Conservation (phyloP, 2,113 vertebrate species). For the Brachirus orientalis region DNA sequence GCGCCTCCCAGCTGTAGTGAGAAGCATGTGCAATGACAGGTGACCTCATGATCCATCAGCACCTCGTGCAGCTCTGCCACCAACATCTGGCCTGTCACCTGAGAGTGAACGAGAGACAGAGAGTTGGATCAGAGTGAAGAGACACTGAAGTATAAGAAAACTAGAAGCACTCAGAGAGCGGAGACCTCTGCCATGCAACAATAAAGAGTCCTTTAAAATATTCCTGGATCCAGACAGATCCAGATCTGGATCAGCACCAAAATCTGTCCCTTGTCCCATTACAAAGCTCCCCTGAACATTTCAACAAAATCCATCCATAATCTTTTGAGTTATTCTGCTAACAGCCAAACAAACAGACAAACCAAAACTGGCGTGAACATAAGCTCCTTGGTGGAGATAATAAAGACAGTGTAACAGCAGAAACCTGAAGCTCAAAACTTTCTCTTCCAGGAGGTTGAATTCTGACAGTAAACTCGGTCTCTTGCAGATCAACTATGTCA, state of each 20-base stretch:
- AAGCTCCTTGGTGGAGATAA: too few species aligned
- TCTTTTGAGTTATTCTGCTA: too few species aligned
- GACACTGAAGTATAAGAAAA: background rate
- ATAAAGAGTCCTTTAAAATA: too few species aligned
- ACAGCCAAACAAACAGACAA: too few species aligned
- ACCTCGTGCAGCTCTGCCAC: constrained; percentile 96
- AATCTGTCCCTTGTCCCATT: too few species aligned
- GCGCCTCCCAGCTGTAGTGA: constrained; percentile 90
- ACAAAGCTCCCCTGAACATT: too few species aligned
- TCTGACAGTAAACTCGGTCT: constrained; percentile 88
- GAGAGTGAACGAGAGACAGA: background rate
- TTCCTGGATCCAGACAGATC: too few species aligned
- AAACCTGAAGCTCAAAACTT: constrained; percentile 92
- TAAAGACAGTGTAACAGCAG: background rate
- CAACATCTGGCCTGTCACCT: constrained; percentile 95
- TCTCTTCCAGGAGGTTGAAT: constrained; percentile 90
- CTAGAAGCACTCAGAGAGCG: too few species aligned
- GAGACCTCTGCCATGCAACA: too few species aligned
- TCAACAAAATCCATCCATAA: too few species aligned
- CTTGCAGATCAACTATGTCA: constrained; percentile 90
- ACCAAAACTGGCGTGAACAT: too few species aligned
- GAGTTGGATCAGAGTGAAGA: background rate
- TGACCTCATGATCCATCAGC: constrained; percentile 93
- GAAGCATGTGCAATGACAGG: constrained; percentile 94
- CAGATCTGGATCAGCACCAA: too few species aligned